phyloP scores from a whole-genome alignment of 2,113 vertebrate species.

The Hippocampus guttulatus region DNA sequence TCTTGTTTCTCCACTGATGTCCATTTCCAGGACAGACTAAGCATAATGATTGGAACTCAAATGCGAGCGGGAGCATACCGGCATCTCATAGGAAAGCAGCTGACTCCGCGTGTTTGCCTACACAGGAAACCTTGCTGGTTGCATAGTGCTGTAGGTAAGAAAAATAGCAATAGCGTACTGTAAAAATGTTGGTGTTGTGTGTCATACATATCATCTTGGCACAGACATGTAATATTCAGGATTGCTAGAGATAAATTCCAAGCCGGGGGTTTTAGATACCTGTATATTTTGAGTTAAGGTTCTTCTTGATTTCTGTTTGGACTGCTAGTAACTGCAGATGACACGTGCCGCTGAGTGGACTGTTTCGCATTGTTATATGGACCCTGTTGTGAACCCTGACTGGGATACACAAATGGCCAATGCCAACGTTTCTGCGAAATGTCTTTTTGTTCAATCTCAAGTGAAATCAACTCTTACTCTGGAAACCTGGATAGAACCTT shows the following conservation, averaged over 20 bases:
- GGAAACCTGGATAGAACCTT: too few species aligned
- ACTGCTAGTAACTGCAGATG: background rate
- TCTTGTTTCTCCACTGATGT: background rate
- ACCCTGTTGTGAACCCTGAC: background rate
- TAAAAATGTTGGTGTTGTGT: background rate
- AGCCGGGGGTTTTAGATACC: background rate
- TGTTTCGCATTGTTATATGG: background rate
- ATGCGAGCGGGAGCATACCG: background rate
- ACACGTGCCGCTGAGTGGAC: background rate
- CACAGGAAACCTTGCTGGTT: constrained; percentile 8
- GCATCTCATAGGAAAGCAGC: constrained; percentile 4
- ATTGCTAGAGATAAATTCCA: background rate
- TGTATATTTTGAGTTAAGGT: background rate
- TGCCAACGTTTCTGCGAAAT: too few species aligned
- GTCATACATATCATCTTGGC: background rate
- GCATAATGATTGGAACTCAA: constrained; percentile 12
- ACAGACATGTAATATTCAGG: background rate
- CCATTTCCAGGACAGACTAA: background rate
- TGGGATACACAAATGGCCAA: too few species aligned
- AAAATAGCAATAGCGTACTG: background rate
- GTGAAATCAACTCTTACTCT: too few species aligned
- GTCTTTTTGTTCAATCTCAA: too few species aligned
- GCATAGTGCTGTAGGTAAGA: constrained; percentile 32
- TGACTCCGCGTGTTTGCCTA: background rate
- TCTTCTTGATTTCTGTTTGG: background rate